These are phyloP conservation scores for Lordiphosa andalusiaca DNA, from an alignment of 2,888 invertebrate species.

Conservation along the genomic window DNA sequence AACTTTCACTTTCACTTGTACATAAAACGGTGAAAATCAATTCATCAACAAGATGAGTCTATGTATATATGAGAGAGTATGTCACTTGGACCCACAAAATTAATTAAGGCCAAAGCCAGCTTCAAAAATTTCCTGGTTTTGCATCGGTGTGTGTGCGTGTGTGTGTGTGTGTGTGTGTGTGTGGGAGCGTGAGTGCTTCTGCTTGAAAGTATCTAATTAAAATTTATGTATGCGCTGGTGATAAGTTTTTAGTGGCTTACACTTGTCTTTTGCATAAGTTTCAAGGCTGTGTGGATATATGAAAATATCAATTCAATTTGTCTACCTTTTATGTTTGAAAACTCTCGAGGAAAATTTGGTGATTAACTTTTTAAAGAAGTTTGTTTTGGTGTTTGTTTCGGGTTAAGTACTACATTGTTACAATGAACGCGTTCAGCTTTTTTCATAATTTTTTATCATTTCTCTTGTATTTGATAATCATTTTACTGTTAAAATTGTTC, in stretches of 20 bases:
- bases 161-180: slow-evolving; percentile 19
- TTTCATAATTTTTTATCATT: too few species aligned
- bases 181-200: slow-evolving; percentile 20
- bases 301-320: neutral
- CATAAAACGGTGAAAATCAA: slow-evolving; percentile 54
- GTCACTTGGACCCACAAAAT: slow-evolving; percentile 70
- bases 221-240: slow-evolving; percentile 70
- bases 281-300: too few species aligned
- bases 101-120: slow-evolving; percentile 61
- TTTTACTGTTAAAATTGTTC: too few species aligned
- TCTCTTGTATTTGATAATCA: too few species aligned
- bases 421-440: too few species aligned
- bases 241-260: slow-evolving; percentile 68
- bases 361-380: too few species aligned
- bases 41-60: slow-evolving; percentile 44
- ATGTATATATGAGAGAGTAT: slow-evolving; percentile 27
- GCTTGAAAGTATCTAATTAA: slow-evolving; percentile 56
- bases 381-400: too few species aligned
- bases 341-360: too few species aligned
- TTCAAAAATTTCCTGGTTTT: slow-evolving; percentile 11
- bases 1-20: slow-evolving; percentile 51
- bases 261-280: slow-evolving; percentile 2
- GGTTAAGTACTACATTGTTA: too few species aligned
- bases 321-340: too few species aligned
- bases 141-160: slow-evolving; percentile 16